Conservation (phyloP, 2,888 invertebrate species). For the Diarsia mendica region DNA sequence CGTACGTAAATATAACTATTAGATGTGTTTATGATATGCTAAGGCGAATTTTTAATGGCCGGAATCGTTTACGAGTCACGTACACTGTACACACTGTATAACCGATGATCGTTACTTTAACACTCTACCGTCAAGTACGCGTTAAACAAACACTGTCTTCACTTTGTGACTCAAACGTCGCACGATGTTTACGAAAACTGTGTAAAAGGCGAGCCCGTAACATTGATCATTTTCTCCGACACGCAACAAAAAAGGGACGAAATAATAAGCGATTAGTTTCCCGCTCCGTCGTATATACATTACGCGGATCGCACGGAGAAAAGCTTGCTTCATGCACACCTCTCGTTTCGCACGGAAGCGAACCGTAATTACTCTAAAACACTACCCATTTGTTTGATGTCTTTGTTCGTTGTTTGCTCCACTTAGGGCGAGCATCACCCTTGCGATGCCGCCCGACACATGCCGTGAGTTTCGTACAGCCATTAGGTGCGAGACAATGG, state of each 20-base stretch:
- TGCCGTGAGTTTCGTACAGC: slow-evolving; percentile 85
- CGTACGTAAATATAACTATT: slow-evolving; percentile 86
- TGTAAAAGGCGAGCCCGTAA: slow-evolving; percentile 75
- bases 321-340: slow-evolving; percentile 83
- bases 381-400: slow-evolving; percentile 91
- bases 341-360: slow-evolving; percentile 88
- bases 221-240: slow-evolving; percentile 81
- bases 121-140: slow-evolving; percentile 62
- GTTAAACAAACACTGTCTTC: slow-evolving; percentile 67
- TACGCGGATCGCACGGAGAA: slow-evolving; percentile 77
- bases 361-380: slow-evolving; percentile 90
- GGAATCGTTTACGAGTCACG: slow-evolving; percentile 76
- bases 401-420: slow-evolving; percentile 90
- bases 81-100: slow-evolving; percentile 66
- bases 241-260: slow-evolving; percentile 81
- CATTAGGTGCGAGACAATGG: slow-evolving; percentile 87
- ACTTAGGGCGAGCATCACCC: slow-evolving; percentile 89
- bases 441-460: slow-evolving; percentile 86
- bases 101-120: slow-evolving; percentile 69
- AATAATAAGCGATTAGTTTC: slow-evolving; percentile 84
- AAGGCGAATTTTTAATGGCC: slow-evolving; percentile 82
- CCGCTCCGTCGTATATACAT: slow-evolving; percentile 69
- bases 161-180: slow-evolving; percentile 73
- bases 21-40: slow-evolving; percentile 85
- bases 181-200: slow-evolving; percentile 75